Evolutionary conservation across 2,888 invertebrate genomes (phyloP).

Genomic region (Drosophila hamatofila): DNA sequence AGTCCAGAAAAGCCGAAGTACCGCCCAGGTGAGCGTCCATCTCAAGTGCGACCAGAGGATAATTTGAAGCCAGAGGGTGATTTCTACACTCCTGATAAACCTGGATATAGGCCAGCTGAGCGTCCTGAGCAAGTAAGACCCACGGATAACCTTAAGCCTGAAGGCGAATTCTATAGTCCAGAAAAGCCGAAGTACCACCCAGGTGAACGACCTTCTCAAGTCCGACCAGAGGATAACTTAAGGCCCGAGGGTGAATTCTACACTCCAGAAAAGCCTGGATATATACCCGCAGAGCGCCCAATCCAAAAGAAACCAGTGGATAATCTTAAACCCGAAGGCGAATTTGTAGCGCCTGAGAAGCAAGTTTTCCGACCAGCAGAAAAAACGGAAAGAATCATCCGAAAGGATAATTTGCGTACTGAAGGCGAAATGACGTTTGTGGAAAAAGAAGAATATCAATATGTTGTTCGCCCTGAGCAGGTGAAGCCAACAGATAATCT

Average conservation of each 20-base stretch:
- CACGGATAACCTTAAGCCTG: neutral
- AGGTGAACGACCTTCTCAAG: conserved; percentile 85
- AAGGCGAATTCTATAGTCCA: neutral
- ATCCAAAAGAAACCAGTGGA: too few species aligned
- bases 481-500: conserved; percentile 85
- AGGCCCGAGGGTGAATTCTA: conserved; percentile 48
- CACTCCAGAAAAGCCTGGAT: too few species aligned
- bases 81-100: neutral
- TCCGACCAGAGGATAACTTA: conserved; percentile 86
- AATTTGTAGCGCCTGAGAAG: conserved; percentile 55
- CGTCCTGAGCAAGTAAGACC: neutral
- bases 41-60: neutral
- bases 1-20: neutral
- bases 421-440: conserved; percentile 87
- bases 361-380: conserved; percentile 86
- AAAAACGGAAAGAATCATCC: conserved; percentile 85
- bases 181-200: conserved; percentile 85
- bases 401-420: conserved; percentile 86
- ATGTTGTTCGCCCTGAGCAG: conserved; percentile 86
- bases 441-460: conserved; percentile 84
- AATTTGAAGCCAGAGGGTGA: neutral
- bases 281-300: too few species aligned
- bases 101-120: neutral
- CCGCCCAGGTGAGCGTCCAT: neutral
- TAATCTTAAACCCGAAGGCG: neutral